Evolutionary conservation across 2,113 vertebrate genomes (phyloP), one percentile per base, ranked within the genome.

Genomic region (Rhodinocichla rosea): DNA sequence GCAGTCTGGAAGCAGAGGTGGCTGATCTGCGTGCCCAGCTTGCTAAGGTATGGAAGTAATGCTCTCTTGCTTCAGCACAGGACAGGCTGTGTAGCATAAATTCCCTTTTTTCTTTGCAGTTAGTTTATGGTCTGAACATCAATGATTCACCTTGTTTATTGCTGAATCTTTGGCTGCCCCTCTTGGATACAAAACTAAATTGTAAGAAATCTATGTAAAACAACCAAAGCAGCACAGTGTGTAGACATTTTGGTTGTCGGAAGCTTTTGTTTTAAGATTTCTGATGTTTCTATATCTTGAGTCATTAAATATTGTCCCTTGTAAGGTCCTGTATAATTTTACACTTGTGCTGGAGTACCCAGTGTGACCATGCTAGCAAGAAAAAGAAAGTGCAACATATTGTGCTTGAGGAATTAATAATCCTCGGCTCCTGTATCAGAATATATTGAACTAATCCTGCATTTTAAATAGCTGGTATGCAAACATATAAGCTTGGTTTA

Each of bases 21-120:
- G 98, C 98, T 0, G 99, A 99, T 71, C 70, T 99, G 57, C 99
- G 98, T 77, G 97, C 98, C 57, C 98, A 98, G 71, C 98, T 99
- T n/a, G 98, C 98, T 15, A 99, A 99, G 98, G 99, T 99, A 68
- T 13, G 62, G 3, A 30, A 17, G 2, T 15, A 50, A 7, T 33
- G 42, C 13, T 57, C 13, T 37, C 39, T 45, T n/a, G n/a, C 45
- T 35, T 23, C 3, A 56, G 27, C 33, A 42, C 24, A 9, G 40
- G 62, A 40, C 16, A 52, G 57, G 4, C 16, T 69, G 20, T 20
- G 6, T 13, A 1, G 28, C 5, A 3, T 64, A 16, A 44, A 55
- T 7, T 21, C 42, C 7, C 9, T n/a, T 14, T 22, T 37, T 39
- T 32, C 14, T 88, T 92, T 78, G 37, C 8, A 4, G 2, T 42